Base-by-base conservation (phyloP, 2,113 vertebrate species). In the Protomyctophum bolini region DNA sequence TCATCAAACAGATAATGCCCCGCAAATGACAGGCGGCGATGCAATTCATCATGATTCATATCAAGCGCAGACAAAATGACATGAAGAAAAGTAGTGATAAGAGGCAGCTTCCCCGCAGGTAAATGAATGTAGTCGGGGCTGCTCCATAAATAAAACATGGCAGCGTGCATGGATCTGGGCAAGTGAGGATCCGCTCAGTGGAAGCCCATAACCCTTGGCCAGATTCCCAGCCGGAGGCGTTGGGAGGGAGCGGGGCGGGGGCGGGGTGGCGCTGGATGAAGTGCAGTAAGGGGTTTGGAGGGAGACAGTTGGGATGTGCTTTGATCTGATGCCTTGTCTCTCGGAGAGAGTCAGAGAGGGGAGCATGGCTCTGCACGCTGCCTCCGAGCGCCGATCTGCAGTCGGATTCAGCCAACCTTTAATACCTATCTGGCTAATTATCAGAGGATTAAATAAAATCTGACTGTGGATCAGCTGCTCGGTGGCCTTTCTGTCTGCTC, bases 171-270 rank as follows among this genome's bases (percentile, higher is more conserved):
- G 66, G 59, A 86, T 79, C 69, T 55, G 80, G 82, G 88, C 89
- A 88, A 82, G 88, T 87, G 74, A 73, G 79, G 88, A 88, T 87
- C 82, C 85, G 85, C 64, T 79, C 83, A 82, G 64, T 81, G 47
- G 68, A 75, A 84, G 56, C 65, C 66, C 70, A 72, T 72, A 84
- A 80, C 84, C 77, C 66, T 77, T 77, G 84, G 88, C 73, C 70
- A 67, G 73, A 81, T 83, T 88, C 82, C 82, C 77, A 83, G 84
- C 75, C 78, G 78, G 72, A 85, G 82, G 89, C 82, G 0, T 82
- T 68, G 76, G 67, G 74, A 82, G 77, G 58, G 47, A 78, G 55
- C 33, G 33, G 33, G 33, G 3, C 5, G 33, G 33, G 33, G 3
- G 3, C 3, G 33, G 33, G 33, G 33, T 41, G 33, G 3, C 33